These are phyloP conservation scores for Phenganax stokvisi DNA, from an alignment of 92 coral and sea anemone genomes.

Conservation along the genomic window DNA sequence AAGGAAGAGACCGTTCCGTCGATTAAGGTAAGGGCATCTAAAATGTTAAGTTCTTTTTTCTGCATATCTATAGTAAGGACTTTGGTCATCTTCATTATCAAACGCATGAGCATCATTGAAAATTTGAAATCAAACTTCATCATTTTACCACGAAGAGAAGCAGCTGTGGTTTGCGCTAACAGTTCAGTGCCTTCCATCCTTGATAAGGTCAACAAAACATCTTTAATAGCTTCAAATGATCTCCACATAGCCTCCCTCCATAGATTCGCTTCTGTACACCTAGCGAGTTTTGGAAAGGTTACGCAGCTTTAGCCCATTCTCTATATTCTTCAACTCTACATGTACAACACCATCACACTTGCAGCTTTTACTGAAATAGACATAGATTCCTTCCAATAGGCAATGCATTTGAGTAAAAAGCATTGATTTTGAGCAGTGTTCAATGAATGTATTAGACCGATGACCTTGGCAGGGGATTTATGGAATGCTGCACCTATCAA, in stretches of 20 bases:
- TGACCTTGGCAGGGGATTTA: background rate
- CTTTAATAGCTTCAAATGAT: too few relatives aligned
- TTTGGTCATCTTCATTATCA: conserved; percentile 4
- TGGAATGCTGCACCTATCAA: background rate
- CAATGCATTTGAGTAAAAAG: background rate
- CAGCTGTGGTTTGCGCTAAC: background rate
- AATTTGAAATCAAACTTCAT: conserved; percentile 1
- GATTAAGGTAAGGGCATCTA: conserved; percentile 8
- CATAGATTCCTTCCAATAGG: background rate
- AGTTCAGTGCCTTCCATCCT: conserved; percentile 13
- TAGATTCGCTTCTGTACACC: too few relatives aligned
- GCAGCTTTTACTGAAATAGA: conserved; percentile 9
- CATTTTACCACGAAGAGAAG: conserved; percentile 11
- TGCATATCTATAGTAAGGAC: background rate
- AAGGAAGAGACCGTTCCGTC: conserved; percentile 4
- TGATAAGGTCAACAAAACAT: too few relatives aligned
- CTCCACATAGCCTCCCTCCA: too few relatives aligned
- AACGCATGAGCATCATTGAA: conserved; percentile 5
- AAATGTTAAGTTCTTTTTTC: conserved; percentile 9
- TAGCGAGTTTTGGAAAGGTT: too few relatives aligned
- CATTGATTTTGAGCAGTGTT: background rate
- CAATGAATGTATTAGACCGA: background rate
- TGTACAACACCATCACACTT: background rate
- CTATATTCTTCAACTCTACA: background rate
- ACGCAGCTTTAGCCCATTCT: too few relatives aligned